Base-by-base conservation (phyloP, 2,888 invertebrate genomes). In the Adelphocoris suturalis region DNA sequence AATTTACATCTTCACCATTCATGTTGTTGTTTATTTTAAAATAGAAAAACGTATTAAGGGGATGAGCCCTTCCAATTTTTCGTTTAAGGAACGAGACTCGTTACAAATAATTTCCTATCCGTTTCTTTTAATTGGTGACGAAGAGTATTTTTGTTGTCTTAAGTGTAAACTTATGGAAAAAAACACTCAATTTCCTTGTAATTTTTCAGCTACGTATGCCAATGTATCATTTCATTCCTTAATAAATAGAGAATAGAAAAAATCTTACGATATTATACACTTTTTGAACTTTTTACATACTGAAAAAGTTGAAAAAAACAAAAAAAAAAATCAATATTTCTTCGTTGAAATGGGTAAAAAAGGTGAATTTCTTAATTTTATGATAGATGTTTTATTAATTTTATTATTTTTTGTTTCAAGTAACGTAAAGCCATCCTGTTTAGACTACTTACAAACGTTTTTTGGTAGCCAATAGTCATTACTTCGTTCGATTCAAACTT, bases 171-270 rank as follows among this genome's bases (percentile, higher is more conserved):
- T 19, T 37, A 23, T 19, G 68, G 68, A 68, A 68, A 68, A 13
- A 68, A 52, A 52, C 19, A 68, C 68, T 23, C 61, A 7, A 68
- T 23, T 68, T 68, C 68, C 68, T 68, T 12, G 68, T 68, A 68
- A 5, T 19, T 68, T 23, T n/a, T 23, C 68, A 23, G 68, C 68
- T 68, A 68, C 68, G 19, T 68, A 68, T 68, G 68, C 68, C 68
- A 68, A 68, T 68, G 68, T 68, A 68, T 68, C 68, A 68, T 82
- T 82, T 82, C 82, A 82, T 47, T 82, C 82, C 82, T 82, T 82
- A 82, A 82, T 19, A 80, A 52, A 82, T 48, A 82, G 52, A 80
- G 52, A 82, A 82, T 82, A 82, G 52, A 80, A 80, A 37, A 80
- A 47, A 37, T 81, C 81, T 81, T 81, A 81, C 48, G 52, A 46